Evolutionary conservation across 2,797 vertebrate species (phyloP).

Genomic region (Poecile montanus): DNA sequence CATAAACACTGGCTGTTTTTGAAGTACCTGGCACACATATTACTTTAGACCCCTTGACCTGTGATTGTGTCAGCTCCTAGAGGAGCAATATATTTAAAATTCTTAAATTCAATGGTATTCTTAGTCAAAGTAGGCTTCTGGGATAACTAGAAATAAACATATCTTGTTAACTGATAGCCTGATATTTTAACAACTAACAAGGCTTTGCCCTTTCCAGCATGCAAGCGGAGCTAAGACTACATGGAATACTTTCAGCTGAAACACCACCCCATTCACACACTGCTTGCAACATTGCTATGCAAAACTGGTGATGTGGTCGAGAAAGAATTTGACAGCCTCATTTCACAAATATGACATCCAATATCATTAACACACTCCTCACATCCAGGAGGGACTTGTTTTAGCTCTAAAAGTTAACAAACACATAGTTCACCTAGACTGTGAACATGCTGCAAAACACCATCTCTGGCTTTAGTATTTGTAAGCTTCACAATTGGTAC

Average conservation of each 20-base stretch:
- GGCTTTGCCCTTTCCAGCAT: neutral
- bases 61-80: neutral
- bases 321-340: neutral
- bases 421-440: neutral
- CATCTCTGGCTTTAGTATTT: neutral
- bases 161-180: neutral
- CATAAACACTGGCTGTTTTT: neutral
- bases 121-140: neutral
- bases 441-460: neutral
- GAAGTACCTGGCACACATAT: neutral
- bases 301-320: neutral
- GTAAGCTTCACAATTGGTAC: neutral
- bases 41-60: neutral
- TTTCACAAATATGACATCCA: constrained; percentile 4
- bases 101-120: neutral
- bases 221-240: neutral
- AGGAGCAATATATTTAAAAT: neutral
- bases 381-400: neutral
- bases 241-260: neutral
- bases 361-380: neutral
- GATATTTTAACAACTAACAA: neutral
- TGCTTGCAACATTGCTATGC: neutral
- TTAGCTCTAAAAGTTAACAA: neutral
- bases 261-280: neutral
- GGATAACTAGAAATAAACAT: neutral